Conservation (phyloP, 2,797 vertebrate species). For the Tangara arthus region DNA sequence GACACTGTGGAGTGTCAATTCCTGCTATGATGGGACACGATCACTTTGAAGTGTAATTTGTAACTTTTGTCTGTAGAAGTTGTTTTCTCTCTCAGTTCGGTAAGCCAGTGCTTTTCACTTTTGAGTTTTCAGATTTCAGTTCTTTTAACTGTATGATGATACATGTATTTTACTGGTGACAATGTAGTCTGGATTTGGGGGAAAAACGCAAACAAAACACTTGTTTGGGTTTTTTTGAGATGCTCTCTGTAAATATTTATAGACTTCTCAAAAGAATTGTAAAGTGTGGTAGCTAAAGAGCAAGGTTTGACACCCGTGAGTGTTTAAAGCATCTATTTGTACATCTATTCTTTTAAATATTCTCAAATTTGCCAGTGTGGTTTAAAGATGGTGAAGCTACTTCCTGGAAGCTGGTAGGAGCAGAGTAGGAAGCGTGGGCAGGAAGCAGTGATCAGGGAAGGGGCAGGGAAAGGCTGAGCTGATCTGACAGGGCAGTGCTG, state of each 20-base stretch:
- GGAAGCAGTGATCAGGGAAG: background rate
- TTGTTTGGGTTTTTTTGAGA: background rate
- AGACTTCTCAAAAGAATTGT: background rate
- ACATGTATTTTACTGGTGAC: background rate
- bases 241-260: background rate
- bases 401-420: background rate
- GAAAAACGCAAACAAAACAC: fast-evolving
- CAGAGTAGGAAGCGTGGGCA: background rate
- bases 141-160: background rate
- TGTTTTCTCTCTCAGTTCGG: background rate
- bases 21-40: background rate
- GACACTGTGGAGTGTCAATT: background rate
- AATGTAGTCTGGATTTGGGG: background rate
- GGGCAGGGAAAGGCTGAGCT: background rate
- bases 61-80: background rate
- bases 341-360: background rate
- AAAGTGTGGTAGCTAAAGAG: background rate
- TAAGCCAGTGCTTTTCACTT: background rate
- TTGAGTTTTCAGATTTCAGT: background rate
- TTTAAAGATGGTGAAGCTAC: background rate
- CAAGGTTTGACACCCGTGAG: background rate
- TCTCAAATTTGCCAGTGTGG: background rate
- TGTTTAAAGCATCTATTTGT: background rate
- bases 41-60: background rate
- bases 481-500: background rate